Percentiles rank a stretch among this genome's conserved stretches.
Conservation (phyloP, 2,797 vertebrate species). For the Luscinia luscinia region DNA sequence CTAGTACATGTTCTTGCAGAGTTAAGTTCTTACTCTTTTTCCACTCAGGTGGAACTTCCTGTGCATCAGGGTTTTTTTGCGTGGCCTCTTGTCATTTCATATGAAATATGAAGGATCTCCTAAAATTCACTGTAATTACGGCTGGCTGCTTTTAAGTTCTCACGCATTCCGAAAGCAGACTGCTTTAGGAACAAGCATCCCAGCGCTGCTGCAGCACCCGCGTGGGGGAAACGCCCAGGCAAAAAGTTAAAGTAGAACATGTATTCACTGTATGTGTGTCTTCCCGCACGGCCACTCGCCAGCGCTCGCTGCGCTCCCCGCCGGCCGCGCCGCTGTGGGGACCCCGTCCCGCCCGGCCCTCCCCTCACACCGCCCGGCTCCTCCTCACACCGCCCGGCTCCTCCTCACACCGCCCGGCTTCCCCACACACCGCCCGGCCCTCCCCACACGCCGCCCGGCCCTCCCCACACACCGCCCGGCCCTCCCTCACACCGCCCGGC, state of each 20-base stretch:
- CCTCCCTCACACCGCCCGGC: too few species aligned
- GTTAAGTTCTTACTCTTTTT: too few species aligned
- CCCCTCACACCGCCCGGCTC: not conserved
- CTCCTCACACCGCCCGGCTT: too few species aligned
- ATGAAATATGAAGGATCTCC: not conserved
- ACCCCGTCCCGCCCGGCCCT: not conserved
- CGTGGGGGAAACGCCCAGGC: rapidly evolving
- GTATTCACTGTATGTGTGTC: rapidly evolving
- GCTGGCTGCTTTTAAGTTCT: not conserved
- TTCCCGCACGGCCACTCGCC: too few species aligned
- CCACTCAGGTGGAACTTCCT: not conserved
- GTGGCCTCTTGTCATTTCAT: not conserved
- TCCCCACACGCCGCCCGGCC: too few species aligned
- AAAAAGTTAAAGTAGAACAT: rapidly evolving
- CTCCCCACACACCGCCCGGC: too few species aligned
- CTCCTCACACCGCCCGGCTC: too few species aligned
- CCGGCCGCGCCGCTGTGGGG: too few species aligned
- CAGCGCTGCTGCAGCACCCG: not conserved
- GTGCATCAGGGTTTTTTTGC: not conserved
- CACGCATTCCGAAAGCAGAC: rapidly evolving
- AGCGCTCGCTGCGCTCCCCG: rapidly evolving
- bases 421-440: too few species aligned
- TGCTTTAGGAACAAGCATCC: not conserved
- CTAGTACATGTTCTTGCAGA: too few species aligned
- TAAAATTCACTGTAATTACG: not conserved